Conservation (phyloP, 2,888 invertebrate genomes). For the Petrolisthes manimaculis region DNA sequence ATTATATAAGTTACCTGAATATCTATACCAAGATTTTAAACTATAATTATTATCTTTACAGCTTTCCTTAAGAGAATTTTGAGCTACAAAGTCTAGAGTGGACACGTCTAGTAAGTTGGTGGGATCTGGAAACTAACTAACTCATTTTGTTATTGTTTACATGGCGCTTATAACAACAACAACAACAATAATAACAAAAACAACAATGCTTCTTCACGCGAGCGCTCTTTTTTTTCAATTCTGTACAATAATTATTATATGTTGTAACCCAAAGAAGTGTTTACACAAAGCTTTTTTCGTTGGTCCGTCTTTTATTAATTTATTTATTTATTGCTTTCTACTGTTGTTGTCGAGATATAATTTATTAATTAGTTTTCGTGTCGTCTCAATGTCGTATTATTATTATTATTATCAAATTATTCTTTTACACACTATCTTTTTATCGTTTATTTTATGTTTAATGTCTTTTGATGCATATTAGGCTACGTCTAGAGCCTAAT, state of each 20-base stretch:
- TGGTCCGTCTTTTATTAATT: constrained; percentile 15
- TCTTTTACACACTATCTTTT: not conserved
- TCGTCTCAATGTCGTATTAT: not conserved
- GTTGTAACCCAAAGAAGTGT: not conserved
- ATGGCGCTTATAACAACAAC: not conserved
- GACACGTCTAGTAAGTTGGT: constrained; percentile 47
- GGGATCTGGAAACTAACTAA: not conserved
- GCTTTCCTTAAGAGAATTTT: constrained; percentile 56
- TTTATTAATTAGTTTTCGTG: not conserved
- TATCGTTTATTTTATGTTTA: not conserved
- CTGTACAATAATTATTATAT: not conserved
- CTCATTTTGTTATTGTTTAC: no score
- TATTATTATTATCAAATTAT: not conserved
- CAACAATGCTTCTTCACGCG: no score
- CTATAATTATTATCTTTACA: constrained; percentile 24
- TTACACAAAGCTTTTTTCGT: not conserved
- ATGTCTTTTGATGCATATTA: not conserved
- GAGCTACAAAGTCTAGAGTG: constrained; percentile 54
- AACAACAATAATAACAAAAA: no score
- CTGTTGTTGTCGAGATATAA: not conserved
- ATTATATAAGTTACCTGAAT: not conserved
- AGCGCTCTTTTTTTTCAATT: not conserved
- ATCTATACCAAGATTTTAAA: constrained; percentile 2
- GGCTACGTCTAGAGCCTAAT: not conserved
- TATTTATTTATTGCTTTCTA: constrained; percentile 6